Percentiles rank a stretch among this genome's conserved stretches.
Conservation (phyloP, 2,113 vertebrate genomes). For the Platysternon megacephalum region DNA sequence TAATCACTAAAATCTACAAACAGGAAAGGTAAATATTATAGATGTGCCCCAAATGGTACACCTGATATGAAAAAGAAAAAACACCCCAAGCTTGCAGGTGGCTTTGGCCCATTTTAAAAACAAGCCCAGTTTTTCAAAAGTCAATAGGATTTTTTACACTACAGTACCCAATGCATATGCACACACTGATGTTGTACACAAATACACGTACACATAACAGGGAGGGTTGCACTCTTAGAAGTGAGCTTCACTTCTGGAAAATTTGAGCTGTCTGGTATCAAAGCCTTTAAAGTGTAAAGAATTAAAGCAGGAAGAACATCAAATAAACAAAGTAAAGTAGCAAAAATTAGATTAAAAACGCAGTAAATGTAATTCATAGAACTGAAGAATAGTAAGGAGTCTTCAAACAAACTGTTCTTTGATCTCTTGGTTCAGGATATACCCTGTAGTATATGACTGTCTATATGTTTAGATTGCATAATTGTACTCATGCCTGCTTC, state of each 20-base stretch:
- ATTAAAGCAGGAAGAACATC: neutral
- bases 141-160: neutral
- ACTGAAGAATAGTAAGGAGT: neutral
- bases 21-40: neutral
- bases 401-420: neutral
- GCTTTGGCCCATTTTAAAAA: neutral
- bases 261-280: neutral
- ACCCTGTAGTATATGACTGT: neutral
- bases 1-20: neutral
- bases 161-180: too few species aligned
- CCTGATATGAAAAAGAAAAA: neutral
- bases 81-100: neutral
- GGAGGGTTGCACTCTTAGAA: neutral
- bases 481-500: neutral
- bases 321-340: neutral
- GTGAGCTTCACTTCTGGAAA: neutral
- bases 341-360: neutral
- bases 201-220: too few species aligned
- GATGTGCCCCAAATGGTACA: neutral
- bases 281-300: neutral
- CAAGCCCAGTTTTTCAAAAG: neutral
- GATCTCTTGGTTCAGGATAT: neutral
- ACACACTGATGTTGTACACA: too few species aligned
- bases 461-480: neutral
- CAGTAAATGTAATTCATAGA: neutral